Evolutionary conservation across 2,888 invertebrate species (phyloP).

Genomic region (Epinotia demarniana): DNA sequence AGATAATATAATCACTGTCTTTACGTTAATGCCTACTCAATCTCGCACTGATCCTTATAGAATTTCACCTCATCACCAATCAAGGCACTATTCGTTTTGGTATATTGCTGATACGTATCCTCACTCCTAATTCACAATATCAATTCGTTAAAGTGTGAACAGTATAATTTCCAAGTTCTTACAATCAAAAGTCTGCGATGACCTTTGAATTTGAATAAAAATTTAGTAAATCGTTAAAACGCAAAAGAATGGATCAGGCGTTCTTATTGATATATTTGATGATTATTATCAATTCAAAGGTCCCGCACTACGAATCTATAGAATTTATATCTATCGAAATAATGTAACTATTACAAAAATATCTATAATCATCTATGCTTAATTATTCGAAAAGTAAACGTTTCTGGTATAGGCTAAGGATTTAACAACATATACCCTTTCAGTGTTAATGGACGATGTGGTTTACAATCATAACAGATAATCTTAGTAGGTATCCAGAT

Average conservation of each 20-base stretch:
- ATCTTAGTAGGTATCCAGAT: conserved; percentile 64
- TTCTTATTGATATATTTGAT: conserved; percentile 36
- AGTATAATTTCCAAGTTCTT: conserved; percentile 73
- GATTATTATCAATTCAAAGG: conserved; percentile 57
- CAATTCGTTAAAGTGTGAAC: conserved; percentile 75
- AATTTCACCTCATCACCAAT: conserved; percentile 71
- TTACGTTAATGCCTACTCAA: conserved; percentile 64
- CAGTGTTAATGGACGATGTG: conserved; percentile 66
- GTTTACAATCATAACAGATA: conserved; percentile 53
- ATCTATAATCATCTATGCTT: conserved; percentile 80
- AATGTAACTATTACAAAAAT: conserved; percentile 81
- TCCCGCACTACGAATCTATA: conserved; percentile 59
- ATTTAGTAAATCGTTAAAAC: conserved; percentile 31
- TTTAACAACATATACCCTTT: conserved; percentile 81
- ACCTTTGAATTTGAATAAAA: conserved; percentile 56
- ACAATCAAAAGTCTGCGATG: conserved; percentile 55
- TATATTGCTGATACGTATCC: conserved; percentile 84
- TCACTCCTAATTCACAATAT: conserved; percentile 82
- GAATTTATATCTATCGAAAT: conserved; percentile 75
- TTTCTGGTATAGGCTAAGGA: conserved; percentile 83
- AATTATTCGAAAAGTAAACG: conserved; percentile 74
- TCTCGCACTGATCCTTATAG: conserved; percentile 70
- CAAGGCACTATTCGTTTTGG: conserved; percentile 84
- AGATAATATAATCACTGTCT: conserved; percentile 82
- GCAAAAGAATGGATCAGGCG: conserved; percentile 29